These are phyloP conservation scores for Papilio machaon DNA, from an alignment of 1,140 invertebrate species.

Conservation along the genomic window DNA sequence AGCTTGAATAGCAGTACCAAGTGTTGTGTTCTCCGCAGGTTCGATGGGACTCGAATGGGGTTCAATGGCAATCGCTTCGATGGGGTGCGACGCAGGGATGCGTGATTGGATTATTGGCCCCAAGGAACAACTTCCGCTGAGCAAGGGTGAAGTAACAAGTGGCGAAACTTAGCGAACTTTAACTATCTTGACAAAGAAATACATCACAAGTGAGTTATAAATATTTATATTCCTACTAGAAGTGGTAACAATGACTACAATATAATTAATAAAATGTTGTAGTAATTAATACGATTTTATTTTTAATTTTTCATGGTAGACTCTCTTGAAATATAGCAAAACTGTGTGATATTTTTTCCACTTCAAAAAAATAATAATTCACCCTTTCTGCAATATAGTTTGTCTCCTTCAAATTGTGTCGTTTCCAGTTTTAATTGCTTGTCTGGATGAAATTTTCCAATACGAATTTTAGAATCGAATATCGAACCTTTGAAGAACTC, in stretches of 20 bases:
- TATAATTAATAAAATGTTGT: not conserved
- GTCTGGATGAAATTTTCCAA: not conserved
- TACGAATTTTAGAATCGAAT: not conserved
- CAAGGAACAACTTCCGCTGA: slow-evolving; percentile 41
- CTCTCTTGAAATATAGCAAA: not conserved
- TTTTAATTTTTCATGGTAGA: not conserved
- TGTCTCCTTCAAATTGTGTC: not conserved
- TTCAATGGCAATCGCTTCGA: slow-evolving; percentile 30
- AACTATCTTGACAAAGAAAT: not conserved
- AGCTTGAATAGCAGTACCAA: not conserved
- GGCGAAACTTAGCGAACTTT: slow-evolving; percentile 5
- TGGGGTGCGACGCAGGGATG: slow-evolving; percentile 45
- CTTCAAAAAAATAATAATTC: not conserved
- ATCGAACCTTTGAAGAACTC: not conserved
- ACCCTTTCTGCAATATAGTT: not conserved
- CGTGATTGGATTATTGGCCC: slow-evolving; percentile 58
- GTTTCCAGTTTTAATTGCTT: slow-evolving; percentile 4
- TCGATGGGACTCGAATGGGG: slow-evolving; percentile 21
- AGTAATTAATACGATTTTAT: not conserved
- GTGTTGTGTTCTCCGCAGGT: slow-evolving; percentile 22
- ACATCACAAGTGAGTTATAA: not conserved
- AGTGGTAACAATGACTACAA: not conserved
- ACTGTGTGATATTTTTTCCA: not conserved
- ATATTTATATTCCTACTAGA: not conserved
- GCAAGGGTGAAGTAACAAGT: slow-evolving; percentile 16